Conservation (phyloP, 2,113 vertebrate species). For the Mus pahari region DNA sequence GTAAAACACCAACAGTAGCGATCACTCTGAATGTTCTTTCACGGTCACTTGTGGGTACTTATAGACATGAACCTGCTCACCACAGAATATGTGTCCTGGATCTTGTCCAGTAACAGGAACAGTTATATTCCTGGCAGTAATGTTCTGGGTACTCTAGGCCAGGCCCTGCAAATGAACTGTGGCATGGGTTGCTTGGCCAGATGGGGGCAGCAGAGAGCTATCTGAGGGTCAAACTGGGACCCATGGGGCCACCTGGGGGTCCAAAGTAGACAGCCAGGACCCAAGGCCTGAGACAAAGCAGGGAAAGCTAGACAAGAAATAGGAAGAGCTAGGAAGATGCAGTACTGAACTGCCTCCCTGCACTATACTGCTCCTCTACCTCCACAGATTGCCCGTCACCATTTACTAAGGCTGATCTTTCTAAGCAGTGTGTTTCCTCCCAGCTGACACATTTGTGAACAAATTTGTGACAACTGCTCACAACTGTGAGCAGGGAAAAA, state of each 20-base stretch:
- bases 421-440: not conserved
- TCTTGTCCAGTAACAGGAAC: not conserved
- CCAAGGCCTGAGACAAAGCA: not conserved
- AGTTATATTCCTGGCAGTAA: not conserved
- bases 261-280: constrained; percentile 15
- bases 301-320: not conserved
- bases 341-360: not conserved
- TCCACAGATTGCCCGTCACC: not conserved
- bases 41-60: not conserved
- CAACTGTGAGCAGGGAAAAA: not conserved
- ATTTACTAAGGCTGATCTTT: not conserved
- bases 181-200: constrained; percentile 61
- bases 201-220: constrained; percentile 82
- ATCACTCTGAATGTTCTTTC: not conserved
- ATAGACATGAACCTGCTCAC: not conserved
- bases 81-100: not conserved
- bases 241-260: constrained; percentile 44
- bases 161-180: not conserved
- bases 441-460: not conserved
- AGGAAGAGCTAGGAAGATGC: not conserved
- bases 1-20: not conserved
- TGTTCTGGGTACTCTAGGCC: not conserved
- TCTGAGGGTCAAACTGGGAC: constrained; percentile 62
- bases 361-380: not conserved
- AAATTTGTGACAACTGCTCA: too few species aligned